Percentiles rank a stretch among this genome's conserved stretches.
Conservation (phyloP, 2,888 invertebrate genomes). For the Oscheius sp. region DNA sequence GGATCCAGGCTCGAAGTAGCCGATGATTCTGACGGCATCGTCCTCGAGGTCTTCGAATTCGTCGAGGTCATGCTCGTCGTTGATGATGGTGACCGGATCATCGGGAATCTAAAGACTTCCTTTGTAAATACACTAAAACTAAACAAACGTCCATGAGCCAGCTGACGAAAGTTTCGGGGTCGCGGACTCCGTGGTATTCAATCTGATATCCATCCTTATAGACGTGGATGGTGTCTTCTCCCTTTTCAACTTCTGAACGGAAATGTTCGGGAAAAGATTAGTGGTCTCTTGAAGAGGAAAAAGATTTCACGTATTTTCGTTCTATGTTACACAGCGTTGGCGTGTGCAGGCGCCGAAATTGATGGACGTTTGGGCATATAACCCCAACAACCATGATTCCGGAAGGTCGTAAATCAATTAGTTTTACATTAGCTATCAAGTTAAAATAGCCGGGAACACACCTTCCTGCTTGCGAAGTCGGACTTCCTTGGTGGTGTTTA, state of each 20-base stretch:
- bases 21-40: constrained; percentile 70
- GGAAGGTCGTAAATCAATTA: constrained; percentile 6
- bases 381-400: constrained; percentile 17
- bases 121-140: background rate
- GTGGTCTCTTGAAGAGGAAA: background rate
- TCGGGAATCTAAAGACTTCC: constrained; percentile 69
- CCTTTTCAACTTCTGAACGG: constrained; percentile 71
- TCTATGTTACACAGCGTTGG: constrained; percentile 31
- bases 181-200: constrained; percentile 73
- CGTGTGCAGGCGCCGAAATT: constrained; percentile 32
- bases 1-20: constrained; percentile 73
- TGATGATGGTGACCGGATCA: constrained; percentile 73
- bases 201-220: constrained; percentile 73
- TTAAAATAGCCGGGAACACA: constrained; percentile 23
- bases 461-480: constrained; percentile 72
- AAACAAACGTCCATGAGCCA: constrained; percentile 73
- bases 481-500: constrained; percentile 72
- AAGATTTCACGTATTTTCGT: constrained; percentile 28
- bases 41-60: constrained; percentile 73
- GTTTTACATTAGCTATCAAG: background rate
- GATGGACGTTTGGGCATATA: constrained; percentile 20
- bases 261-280: background rate
- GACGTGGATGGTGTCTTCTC: constrained; percentile 72
- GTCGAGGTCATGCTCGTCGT: constrained; percentile 72
- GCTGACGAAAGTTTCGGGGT: constrained; percentile 73